These are phyloP conservation scores for Volucella inflata DNA, from an alignment of 2,888 invertebrate genomes.

Conservation along the genomic window DNA sequence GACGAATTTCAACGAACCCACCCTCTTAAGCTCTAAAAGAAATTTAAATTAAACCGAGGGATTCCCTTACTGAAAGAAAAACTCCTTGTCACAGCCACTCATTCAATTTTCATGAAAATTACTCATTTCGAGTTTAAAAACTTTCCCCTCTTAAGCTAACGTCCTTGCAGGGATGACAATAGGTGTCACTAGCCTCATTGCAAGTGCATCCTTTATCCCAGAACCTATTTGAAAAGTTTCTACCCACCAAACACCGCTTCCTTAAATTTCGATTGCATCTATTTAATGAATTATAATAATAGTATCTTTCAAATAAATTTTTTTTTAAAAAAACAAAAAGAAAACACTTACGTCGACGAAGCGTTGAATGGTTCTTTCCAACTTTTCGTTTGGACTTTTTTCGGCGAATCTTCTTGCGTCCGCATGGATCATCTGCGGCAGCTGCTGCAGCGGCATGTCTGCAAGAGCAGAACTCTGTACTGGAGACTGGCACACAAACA, in stretches of 20 bases:
- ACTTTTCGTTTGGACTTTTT: constrained; percentile 77
- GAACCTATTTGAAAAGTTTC: constrained; percentile 27
- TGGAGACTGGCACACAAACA: constrained; percentile 63
- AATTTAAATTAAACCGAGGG: constrained; percentile 45
- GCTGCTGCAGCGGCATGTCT: constrained; percentile 39
- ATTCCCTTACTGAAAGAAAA: constrained; percentile 27
- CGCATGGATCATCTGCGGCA: constrained; percentile 56
- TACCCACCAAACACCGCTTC: not conserved
- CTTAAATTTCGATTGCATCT: not conserved
- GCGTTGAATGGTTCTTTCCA: constrained; percentile 78
- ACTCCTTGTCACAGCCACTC: constrained; percentile 11
- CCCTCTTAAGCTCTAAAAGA: not conserved
- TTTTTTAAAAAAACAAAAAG: constrained; percentile 1
- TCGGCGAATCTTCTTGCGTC: constrained; percentile 76
- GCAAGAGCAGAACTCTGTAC: constrained; percentile 59
- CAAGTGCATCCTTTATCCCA: constrained; percentile 48
- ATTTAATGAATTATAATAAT: constrained; percentile 9
- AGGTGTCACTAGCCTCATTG: constrained; percentile 40
- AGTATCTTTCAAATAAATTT: no score
- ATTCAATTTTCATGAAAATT: constrained; percentile 38
- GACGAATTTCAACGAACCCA: constrained; percentile 18
- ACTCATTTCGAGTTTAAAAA: constrained; percentile 34
- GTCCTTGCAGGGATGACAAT: not conserved
- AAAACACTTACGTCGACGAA: constrained; percentile 76
- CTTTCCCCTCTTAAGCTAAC: constrained; percentile 25